Base-by-base conservation (phyloP, 2,797 vertebrate genomes). In the Caiman crocodilus region DNA sequence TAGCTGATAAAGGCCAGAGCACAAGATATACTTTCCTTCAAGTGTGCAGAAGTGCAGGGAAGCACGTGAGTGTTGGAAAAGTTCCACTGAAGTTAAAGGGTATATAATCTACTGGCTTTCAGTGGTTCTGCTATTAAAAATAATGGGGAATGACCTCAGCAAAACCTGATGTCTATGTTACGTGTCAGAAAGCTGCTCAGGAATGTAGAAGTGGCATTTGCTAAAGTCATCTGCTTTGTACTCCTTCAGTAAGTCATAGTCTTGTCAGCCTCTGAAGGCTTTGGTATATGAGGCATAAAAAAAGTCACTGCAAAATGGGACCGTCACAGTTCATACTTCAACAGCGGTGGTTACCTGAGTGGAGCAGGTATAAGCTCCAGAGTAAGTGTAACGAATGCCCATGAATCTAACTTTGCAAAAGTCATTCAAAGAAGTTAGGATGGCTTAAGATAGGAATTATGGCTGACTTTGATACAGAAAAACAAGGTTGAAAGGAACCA, bases 61-160 rank as follows among this genome's bases (percentile, higher is more conserved):
- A 92, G 64, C 32, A 69, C 83, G 26, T 26, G 58, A 69, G 76
- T 79, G 83, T 89, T 76, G 57, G 73, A 79, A 87, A 30, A 26
- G 76, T 71, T 91, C 84, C 80, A 30, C 42, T 73, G 12, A 21
- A 23, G 18, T 60, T 60, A 77, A 65, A 84, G 58, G 26, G 83
- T 30, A 58, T 26, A 83, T 10, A 78, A 7, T 81, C 60, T 83
- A 23, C 12, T 79, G 80, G 60, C 60, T 78, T 88, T 85, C 65
- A 81, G 23, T 23, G 12, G 6, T 75, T 73, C 81, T 79, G 69
- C 74, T 93, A 58, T 89, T 87, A 77, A 89, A 89, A 89, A 79
- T 55, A 74, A 82, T 42, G 25, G 16, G 61, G 56, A 84, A 90
- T 82, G 60, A 74, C 59, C 28, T 32, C 25, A 55, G 63, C 74